Conservation (phyloP, 1,140 invertebrate species). For the Mesaphorura yosii region DNA sequence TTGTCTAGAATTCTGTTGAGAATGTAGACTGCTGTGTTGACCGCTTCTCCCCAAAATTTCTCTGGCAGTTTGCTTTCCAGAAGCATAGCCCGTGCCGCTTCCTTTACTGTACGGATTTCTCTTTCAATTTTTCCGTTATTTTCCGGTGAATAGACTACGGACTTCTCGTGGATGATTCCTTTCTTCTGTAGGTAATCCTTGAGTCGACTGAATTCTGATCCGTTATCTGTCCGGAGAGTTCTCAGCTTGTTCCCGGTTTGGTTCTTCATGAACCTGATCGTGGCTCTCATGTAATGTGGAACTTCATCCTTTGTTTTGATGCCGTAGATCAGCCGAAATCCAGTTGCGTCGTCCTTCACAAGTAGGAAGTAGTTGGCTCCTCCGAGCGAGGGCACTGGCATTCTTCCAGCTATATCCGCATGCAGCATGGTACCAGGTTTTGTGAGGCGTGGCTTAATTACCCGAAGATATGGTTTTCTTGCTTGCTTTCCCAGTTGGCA, state of each 20-base stretch:
- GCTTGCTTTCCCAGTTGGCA: constrained; percentile 7
- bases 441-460: background rate
- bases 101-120: constrained; percentile 35
- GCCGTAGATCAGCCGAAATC: constrained; percentile 36
- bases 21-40: constrained; percentile 36
- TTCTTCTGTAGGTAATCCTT: background rate
- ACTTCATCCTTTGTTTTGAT: constrained; percentile 37
- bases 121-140: constrained; percentile 40
- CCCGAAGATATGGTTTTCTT: constrained; percentile 3
- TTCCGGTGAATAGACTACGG: constrained; percentile 38
- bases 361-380: constrained; percentile 34
- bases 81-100: constrained; percentile 36
- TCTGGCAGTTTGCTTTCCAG: constrained; percentile 27
- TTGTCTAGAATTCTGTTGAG: constrained; percentile 13
- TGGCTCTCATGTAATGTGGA: constrained; percentile 33
- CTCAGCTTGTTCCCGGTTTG: constrained; percentile 8
- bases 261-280: constrained; percentile 26
- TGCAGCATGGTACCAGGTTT: constrained; percentile 9
- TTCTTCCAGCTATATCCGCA: constrained; percentile 38
- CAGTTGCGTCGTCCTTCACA: constrained; percentile 39
- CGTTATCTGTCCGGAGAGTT: constrained; percentile 30
- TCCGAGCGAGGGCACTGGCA: constrained; percentile 35
- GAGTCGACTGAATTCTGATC: constrained; percentile 22
- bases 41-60: constrained; percentile 38
- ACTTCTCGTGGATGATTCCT: constrained; percentile 28